Evolutionary conservation across 2,888 invertebrate species (phyloP).

Genomic region (Agrotis segetum): DNA sequence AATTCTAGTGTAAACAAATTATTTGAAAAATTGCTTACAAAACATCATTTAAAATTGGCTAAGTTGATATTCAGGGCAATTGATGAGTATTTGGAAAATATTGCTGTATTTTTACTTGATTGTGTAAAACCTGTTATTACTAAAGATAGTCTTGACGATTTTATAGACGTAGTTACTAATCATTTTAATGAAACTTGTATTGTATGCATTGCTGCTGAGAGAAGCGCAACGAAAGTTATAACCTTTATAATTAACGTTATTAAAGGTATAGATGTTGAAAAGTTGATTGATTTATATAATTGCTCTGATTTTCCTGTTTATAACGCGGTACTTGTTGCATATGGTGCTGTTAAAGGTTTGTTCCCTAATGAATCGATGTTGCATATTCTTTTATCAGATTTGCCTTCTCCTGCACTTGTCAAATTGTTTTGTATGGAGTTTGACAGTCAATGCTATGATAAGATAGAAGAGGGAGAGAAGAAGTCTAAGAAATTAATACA

Average conservation of each 20-base stretch:
- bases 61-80: constrained; percentile 26
- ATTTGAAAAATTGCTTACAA: constrained; percentile 22
- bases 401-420: constrained; percentile 10
- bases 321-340: constrained; percentile 40
- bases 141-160: constrained; percentile 20
- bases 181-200: constrained; percentile 20
- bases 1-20: constrained; percentile 3
- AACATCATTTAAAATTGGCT: constrained; percentile 10
- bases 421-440: constrained; percentile 31
- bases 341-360: constrained; percentile 1
- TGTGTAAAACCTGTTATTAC: constrained; percentile 24
- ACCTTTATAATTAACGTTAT: constrained; percentile 22
- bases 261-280: constrained; percentile 27
- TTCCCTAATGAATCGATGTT: constrained; percentile 13
- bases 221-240: constrained; percentile 21
- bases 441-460: constrained; percentile 27
- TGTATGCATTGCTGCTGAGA: constrained; percentile 30
- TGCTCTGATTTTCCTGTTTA: constrained; percentile 46
- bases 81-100: constrained; percentile 40
- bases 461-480: background rate
- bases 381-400: constrained; percentile 18
- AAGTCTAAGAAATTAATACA: constrained; percentile 34
- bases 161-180: constrained; percentile 23
- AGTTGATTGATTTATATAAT: constrained; percentile 36
- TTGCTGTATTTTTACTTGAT: constrained; percentile 41